phyloP scores from a whole-genome alignment of 2,113 vertebrate genomes.

The Pogona vitticeps region DNA sequence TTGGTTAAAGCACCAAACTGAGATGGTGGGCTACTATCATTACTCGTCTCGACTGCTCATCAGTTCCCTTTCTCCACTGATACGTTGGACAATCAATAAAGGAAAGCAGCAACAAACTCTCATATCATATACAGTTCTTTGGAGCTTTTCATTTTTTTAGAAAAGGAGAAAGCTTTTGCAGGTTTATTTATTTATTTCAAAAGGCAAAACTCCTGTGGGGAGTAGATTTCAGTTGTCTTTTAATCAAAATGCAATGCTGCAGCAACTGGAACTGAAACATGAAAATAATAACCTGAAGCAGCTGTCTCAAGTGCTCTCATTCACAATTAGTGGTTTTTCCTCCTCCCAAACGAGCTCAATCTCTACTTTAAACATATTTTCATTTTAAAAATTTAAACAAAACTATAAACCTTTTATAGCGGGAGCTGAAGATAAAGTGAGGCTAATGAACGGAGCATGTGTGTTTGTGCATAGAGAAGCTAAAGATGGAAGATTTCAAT shows the following conservation, averaged over 20 bases:
- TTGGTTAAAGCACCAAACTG: neutral
- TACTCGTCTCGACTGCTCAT: neutral
- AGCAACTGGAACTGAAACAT: neutral
- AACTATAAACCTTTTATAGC: constrained; percentile 39
- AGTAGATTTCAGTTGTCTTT: neutral
- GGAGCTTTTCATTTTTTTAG: neutral
- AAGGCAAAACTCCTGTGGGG: neutral
- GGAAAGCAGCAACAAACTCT: neutral
- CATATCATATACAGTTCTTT: neutral
- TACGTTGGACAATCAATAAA: neutral
- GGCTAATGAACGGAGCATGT: neutral
- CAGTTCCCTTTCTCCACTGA: neutral
- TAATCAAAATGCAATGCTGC: neutral
- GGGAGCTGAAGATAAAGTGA: constrained; percentile 7
- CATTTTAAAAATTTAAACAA: constrained; percentile 22
- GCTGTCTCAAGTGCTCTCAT: constrained; percentile 21
- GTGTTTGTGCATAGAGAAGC: neutral
- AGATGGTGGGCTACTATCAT: neutral
- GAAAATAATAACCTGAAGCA: constrained; percentile 28
- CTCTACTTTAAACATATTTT: constrained; percentile 22
- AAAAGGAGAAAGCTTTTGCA: neutral
- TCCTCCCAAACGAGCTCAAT: constrained; percentile 5
- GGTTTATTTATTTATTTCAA: neutral
- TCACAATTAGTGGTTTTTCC: constrained; percentile 20
- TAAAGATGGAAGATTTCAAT: neutral